These are phyloP conservation scores for Cariama cristata DNA, from an alignment of 2,113 vertebrate genomes.

Conservation along the genomic window DNA sequence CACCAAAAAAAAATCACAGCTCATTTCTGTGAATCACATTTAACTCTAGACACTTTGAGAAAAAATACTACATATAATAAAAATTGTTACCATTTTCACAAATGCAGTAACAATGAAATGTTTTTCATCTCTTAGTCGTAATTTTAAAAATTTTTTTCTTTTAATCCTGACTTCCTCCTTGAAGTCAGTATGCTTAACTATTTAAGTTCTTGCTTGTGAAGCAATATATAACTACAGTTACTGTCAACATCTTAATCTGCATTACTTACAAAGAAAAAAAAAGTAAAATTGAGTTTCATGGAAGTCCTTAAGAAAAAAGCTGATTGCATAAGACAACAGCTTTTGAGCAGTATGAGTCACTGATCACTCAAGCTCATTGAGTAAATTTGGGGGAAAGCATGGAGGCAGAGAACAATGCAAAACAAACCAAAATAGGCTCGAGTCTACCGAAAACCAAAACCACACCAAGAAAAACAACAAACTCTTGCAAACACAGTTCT, in stretches of 20 bases:
- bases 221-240: neutral
- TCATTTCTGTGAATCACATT: neutral
- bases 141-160: neutral
- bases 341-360: neutral
- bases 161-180: neutral
- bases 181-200: neutral
- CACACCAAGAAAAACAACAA: neutral
- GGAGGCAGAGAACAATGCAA: neutral
- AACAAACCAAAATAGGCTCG: neutral
- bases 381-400: neutral
- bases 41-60: neutral
- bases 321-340: neutral
- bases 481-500: neutral
- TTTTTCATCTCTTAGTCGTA: neutral
- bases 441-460: neutral
- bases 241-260: neutral
- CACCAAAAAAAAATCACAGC: neutral
- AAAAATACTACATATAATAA: neutral
- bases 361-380: neutral
- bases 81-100: neutral
- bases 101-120: neutral
- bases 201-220: neutral
- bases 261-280: neutral
- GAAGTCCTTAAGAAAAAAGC: neutral
- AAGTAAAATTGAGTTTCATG: neutral